A percentile compares a stretch with the other conserved stretches of the same genome.
Conservation (phyloP, 2,113 vertebrate genomes). For the Protobothrops mucrosquamatus region DNA sequence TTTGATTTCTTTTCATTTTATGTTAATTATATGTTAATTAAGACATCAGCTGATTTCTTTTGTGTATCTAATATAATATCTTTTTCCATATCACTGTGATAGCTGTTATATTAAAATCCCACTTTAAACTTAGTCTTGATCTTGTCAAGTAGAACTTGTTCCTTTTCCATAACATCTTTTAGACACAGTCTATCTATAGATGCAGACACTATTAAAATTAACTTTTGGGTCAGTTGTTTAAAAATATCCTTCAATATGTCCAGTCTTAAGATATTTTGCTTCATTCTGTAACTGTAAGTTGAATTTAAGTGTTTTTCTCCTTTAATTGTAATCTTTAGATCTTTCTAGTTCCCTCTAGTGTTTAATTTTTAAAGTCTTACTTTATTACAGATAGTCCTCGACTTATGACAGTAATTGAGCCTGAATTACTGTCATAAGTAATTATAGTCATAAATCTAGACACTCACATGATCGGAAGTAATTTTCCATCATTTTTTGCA, state of each 20-base stretch:
- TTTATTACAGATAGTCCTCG: background rate
- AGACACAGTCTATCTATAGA: background rate
- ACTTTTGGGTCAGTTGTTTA: background rate
- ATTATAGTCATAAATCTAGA: background rate
- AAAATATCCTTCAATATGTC: background rate
- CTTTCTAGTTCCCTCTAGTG: background rate
- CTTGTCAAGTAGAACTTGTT: background rate
- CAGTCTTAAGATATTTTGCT: background rate
- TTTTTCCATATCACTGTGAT: background rate
- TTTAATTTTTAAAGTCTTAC: background rate
- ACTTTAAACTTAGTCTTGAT: background rate
- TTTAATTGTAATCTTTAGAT: background rate
- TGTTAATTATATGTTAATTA: too few relatives aligned
- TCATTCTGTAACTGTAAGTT: background rate
- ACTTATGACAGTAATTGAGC: background rate
- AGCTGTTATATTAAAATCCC: background rate
- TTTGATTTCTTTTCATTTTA: background rate
- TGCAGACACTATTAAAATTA: background rate
- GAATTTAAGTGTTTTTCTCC: background rate
- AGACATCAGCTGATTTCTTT: background rate
- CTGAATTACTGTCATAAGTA: background rate
- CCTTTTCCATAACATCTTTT: background rate
- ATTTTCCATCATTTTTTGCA: background rate
- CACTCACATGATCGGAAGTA: background rate
- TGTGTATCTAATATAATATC: background rate